These are phyloP conservation scores for Chelonus insularis DNA, from an alignment of 1,140 invertebrate genomes.

Conservation along the genomic window DNA sequence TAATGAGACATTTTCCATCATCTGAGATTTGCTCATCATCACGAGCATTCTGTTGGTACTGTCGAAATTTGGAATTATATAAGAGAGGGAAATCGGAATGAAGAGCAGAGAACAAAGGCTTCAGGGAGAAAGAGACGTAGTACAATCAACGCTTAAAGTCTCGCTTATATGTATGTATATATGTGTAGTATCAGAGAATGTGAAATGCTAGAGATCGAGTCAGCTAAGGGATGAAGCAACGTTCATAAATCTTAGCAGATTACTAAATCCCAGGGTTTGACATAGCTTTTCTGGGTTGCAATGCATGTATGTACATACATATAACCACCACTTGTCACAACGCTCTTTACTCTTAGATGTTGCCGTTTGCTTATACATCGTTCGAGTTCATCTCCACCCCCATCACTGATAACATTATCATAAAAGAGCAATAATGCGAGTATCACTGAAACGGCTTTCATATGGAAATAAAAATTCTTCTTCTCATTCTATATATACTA, in stretches of 20 bases:
- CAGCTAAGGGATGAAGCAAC: constrained; percentile 49
- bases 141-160: constrained; percentile 40
- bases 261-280: constrained; percentile 61
- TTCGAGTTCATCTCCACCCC: constrained; percentile 50
- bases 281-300: constrained; percentile 44
- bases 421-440: constrained; percentile 59
- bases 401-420: constrained; percentile 60
- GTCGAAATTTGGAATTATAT: background rate
- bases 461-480: constrained; percentile 46
- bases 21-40: background rate
- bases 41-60: background rate
- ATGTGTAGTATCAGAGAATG: background rate
- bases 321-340: constrained; percentile 3
- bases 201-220: constrained; percentile 16
- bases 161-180: too few relatives aligned
- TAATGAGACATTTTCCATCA: background rate
- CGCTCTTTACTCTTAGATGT: constrained; percentile 18
- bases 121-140: too few relatives aligned
- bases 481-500: background rate
- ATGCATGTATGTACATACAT: constrained; percentile 11
- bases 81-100: background rate
- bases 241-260: constrained; percentile 62
- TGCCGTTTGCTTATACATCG: constrained; percentile 42
- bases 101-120: constrained; percentile 5
- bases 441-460: constrained; percentile 41